A percentile compares a stretch with the other conserved stretches of the same genome.
Conservation (phyloP, 2,113 vertebrate genomes). For the Ciconia maguari region DNA sequence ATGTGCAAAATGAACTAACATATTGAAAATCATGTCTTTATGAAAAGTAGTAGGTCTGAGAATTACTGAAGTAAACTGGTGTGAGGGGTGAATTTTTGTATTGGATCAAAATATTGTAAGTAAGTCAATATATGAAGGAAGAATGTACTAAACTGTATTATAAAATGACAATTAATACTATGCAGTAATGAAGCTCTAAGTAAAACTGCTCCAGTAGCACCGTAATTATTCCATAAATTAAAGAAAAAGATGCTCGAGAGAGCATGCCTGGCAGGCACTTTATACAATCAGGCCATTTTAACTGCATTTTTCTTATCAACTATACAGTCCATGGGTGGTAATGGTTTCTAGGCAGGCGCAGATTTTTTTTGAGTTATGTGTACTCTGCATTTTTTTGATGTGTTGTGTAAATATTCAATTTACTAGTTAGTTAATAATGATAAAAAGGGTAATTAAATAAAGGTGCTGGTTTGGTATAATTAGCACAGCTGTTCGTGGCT, state of each 20-base stretch:
- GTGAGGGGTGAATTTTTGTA: not conserved
- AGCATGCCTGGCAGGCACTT: not conserved
- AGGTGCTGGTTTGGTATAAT: not conserved
- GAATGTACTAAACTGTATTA: not conserved
- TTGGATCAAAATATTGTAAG: not conserved
- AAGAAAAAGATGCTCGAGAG: not conserved
- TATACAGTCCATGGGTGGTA: not conserved
- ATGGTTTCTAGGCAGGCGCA: not conserved
- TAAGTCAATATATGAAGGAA: not conserved
- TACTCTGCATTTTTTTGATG: not conserved
- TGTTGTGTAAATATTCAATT: not conserved
- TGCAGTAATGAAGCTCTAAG: not conserved
- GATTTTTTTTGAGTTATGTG: not conserved
- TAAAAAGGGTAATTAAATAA: conserved; percentile 14
- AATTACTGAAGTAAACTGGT: not conserved
- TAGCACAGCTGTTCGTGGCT: not conserved
- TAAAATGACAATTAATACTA: not conserved
- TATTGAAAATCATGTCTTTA: not conserved
- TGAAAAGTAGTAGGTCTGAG: not conserved
- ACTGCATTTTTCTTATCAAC: not conserved
- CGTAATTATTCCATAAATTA: not conserved
- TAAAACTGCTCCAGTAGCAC: not conserved
- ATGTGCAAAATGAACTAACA: not conserved
- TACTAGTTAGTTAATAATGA: conserved; percentile 10
- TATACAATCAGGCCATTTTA: not conserved